Evolutionary conservation across 2,797 vertebrate genomes (phyloP).

Genomic region (Garrulus glandarius): DNA sequence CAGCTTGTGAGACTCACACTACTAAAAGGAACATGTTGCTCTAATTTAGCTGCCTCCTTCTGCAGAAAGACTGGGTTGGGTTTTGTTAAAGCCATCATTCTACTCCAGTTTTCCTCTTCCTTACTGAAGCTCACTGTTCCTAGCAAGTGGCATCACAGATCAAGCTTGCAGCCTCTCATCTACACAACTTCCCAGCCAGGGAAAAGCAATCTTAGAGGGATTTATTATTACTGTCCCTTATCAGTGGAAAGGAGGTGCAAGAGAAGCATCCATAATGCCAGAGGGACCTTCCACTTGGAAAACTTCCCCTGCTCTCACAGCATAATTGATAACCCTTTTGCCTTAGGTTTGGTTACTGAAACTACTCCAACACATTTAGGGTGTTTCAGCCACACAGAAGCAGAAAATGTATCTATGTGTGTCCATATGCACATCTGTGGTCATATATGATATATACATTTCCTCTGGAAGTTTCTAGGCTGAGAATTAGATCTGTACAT

Average conservation of each 20-base stretch:
- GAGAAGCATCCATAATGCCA: neutral
- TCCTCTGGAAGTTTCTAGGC: neutral
- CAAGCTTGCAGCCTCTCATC: neutral
- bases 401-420: neutral
- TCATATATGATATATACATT: rapidly evolving
- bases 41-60: neutral
- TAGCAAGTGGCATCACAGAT: neutral
- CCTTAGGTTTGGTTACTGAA: neutral
- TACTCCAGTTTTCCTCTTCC: neutral
- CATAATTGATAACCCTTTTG: neutral
- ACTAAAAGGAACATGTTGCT: neutral
- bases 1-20: neutral
- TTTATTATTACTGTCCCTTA: conserved; percentile 34
- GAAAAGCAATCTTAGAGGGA: neutral
- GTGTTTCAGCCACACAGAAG: neutral
- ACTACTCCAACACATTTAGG: neutral
- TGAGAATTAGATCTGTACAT: neutral
- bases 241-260: conserved; percentile 16
- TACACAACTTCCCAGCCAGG: neutral
- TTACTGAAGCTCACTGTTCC: neutral
- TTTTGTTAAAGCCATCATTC: neutral
- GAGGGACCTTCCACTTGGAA: neutral
- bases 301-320: neutral
- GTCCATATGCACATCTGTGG: neutral
- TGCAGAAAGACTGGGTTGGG: neutral